phyloP scores from a whole-genome alignment of 2,797 vertebrate species.

The Rhinoraja longicauda region DNA sequence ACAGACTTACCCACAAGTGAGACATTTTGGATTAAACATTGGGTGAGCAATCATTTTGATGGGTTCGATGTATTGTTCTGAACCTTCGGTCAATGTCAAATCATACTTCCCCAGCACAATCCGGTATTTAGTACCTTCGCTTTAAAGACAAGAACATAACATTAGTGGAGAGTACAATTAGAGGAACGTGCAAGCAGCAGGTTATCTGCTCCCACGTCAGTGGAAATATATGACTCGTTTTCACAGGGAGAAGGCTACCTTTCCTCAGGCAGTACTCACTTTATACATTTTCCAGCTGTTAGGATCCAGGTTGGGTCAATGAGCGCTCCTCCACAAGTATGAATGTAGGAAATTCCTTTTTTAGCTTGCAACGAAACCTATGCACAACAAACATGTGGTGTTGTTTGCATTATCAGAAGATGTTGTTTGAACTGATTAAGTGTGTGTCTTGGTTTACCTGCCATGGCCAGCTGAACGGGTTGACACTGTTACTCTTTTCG shows the following conservation, averaged over 20 bases:
- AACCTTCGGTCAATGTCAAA: constrained; percentile 20
- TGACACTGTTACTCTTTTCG: neutral
- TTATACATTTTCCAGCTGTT: constrained; percentile 14
- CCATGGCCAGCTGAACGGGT: constrained; percentile 29
- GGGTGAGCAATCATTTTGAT: constrained; percentile 29
- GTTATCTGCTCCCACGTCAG: neutral
- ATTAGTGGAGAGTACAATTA: neutral
- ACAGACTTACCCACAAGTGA: constrained; percentile 28
- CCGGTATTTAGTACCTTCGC: constrained; percentile 7
- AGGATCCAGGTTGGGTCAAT: constrained; percentile 12
- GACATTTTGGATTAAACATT: constrained; percentile 37
- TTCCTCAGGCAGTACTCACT: neutral
- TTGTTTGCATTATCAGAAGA: neutral
- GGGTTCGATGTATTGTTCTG: constrained; percentile 27
- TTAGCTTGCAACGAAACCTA: constrained; percentile 26
- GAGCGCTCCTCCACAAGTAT: constrained; percentile 32
- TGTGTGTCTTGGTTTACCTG: constrained; percentile 18
- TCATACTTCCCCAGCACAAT: constrained; percentile 31
- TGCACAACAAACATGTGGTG: neutral
- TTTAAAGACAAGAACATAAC: constrained; percentile 26
- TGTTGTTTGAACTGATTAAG: neutral
- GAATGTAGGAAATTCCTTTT: constrained; percentile 18
- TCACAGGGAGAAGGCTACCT: neutral
- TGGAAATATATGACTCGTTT: neutral
- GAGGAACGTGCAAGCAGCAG: neutral